phyloP scores from a whole-genome alignment of 1,140 invertebrate genomes.

The Littorina saxatilis region DNA sequence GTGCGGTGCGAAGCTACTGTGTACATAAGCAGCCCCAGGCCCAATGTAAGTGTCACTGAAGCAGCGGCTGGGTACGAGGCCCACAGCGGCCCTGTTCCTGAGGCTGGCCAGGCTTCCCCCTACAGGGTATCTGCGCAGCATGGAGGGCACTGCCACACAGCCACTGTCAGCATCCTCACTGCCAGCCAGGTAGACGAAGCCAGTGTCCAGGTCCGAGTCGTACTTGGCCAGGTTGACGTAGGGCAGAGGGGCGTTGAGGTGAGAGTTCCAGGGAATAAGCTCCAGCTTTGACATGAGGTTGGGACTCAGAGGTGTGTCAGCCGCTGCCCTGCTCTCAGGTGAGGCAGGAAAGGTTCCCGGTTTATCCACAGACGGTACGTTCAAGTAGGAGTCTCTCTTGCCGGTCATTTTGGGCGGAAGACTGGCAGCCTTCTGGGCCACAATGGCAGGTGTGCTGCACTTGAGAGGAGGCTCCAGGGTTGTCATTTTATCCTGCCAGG shows the following conservation, averaged over 20 bases:
- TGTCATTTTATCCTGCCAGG: conserved; percentile 2
- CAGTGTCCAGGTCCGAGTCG: conserved; percentile 61
- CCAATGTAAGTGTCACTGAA: conserved; percentile 36
- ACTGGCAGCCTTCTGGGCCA: conserved; percentile 44
- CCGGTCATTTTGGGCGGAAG: conserved; percentile 35
- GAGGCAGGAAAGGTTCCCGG: background rate
- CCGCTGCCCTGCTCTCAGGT: background rate
- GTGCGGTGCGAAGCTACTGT: conserved; percentile 1
- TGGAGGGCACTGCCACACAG: background rate
- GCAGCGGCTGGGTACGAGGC: conserved; percentile 8
- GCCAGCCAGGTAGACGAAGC: conserved; percentile 60
- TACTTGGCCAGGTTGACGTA: conserved; percentile 71
- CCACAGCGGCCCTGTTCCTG: background rate
- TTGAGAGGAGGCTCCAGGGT: conserved; percentile 12
- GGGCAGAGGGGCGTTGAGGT: conserved; percentile 64
- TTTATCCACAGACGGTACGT: background rate
- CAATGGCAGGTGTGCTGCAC: conserved; percentile 18
- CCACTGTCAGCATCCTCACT: conserved; percentile 39
- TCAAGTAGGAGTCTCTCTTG: background rate
- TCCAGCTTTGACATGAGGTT: conserved; percentile 64
- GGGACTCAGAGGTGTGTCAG: conserved; percentile 51
- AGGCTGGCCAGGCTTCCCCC: conserved; percentile 29
- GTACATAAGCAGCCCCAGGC: background rate
- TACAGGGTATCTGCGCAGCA: conserved; percentile 13
- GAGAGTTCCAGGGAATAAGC: conserved; percentile 63